These are phyloP conservation scores for Drosophila lacertosa DNA, from an alignment of 1,140 invertebrate genomes.

Conservation along the genomic window DNA sequence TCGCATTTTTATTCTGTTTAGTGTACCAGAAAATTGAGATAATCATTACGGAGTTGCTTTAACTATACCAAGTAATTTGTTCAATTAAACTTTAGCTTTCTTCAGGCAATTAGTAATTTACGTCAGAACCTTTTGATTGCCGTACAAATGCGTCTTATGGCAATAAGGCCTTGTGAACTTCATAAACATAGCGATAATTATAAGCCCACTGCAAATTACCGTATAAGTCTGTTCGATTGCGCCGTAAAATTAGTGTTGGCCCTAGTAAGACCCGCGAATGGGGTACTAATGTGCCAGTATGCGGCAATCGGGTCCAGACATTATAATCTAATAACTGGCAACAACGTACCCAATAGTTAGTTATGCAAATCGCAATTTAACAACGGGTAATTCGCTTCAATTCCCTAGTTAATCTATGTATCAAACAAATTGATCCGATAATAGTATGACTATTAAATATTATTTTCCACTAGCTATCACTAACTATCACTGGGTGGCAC, in stretches of 20 bases:
- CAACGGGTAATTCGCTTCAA: constrained; percentile 13
- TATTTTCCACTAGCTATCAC: background rate
- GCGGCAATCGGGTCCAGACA: constrained; percentile 8
- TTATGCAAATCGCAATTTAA: constrained; percentile 27
- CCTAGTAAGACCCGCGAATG: constrained; percentile 1
- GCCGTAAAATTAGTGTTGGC: constrained; percentile 1
- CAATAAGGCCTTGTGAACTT: background rate
- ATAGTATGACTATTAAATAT: background rate
- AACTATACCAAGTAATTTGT: constrained; percentile 1
- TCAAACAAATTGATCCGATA: background rate
- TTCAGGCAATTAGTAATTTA: constrained; percentile 2
- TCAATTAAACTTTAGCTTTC: constrained; percentile 1
- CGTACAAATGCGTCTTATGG: background rate
- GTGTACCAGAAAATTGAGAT: constrained; percentile 12
- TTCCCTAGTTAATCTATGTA: background rate
- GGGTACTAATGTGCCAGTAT: constrained; percentile 4
- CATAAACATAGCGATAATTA: constrained; percentile 1
- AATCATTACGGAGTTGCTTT: constrained; percentile 1
- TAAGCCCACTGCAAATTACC: constrained; percentile 15
- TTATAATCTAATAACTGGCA: background rate
- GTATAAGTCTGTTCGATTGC: constrained; percentile 2
- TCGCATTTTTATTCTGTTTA: background rate
- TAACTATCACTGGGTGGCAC: background rate
- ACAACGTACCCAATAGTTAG: constrained; percentile 8
- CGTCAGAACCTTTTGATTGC: constrained; percentile 4